These are phyloP conservation scores for Phortica okadai DNA, from an alignment of 2,888 invertebrate genomes.

Conservation along the genomic window DNA sequence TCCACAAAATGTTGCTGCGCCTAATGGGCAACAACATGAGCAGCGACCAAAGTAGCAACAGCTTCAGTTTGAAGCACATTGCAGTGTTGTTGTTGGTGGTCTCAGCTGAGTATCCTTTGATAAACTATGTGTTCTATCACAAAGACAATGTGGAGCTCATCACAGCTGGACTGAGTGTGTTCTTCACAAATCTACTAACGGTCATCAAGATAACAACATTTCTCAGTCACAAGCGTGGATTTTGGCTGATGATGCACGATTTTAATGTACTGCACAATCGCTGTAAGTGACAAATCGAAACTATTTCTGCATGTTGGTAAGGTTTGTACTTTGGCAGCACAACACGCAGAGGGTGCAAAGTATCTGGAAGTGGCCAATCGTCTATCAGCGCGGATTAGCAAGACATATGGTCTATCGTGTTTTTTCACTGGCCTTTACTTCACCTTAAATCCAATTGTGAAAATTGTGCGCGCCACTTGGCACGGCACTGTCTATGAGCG, in stretches of 20 bases:
- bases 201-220: slow-evolving; percentile 71
- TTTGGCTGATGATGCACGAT: slow-evolving; percentile 62
- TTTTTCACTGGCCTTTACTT: slow-evolving; percentile 69
- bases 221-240: slow-evolving; percentile 61
- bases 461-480: slow-evolving; percentile 54
- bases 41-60: not conserved
- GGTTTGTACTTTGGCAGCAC: slow-evolving; percentile 1
- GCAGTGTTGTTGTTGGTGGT: slow-evolving; percentile 56
- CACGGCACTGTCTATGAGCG: slow-evolving; percentile 42
- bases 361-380: slow-evolving; percentile 58
- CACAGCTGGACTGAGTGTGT: slow-evolving; percentile 70
- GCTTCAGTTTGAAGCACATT: slow-evolving; percentile 44
- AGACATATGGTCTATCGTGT: slow-evolving; percentile 63
- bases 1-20: slow-evolving; percentile 63
- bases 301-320: not conserved
- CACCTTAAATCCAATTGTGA: slow-evolving; percentile 66
- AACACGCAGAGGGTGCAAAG: slow-evolving; percentile 9
- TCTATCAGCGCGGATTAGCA: slow-evolving; percentile 55
- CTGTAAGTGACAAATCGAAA: slow-evolving; percentile 52
- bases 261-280: slow-evolving; percentile 62
- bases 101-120: slow-evolving; percentile 72
- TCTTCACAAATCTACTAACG: slow-evolving; percentile 69
- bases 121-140: slow-evolving; percentile 64
- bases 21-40: slow-evolving; percentile 63
- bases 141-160: slow-evolving; percentile 66